Percentiles rank a stretch among this genome's conserved stretches.
Evolutionary conservation across 2,113 vertebrate species (phyloP).

Genomic region (Acanthochromis polyacanthus): DNA sequence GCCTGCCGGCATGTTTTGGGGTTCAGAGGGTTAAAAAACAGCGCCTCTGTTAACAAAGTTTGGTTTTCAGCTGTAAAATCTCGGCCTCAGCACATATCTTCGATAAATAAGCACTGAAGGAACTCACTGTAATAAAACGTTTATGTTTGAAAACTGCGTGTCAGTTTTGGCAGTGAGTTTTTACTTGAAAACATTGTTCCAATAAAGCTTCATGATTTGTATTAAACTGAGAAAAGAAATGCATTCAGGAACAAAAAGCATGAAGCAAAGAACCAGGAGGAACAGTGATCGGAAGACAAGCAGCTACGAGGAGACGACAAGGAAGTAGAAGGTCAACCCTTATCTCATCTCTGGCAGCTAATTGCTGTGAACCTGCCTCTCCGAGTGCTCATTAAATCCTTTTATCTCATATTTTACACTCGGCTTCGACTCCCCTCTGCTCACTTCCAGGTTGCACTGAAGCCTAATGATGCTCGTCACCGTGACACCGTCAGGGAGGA

Average conservation of each 20-base stretch:
- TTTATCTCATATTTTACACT: constrained; percentile 54
- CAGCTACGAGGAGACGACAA: constrained; percentile 8
- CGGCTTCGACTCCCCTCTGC: neutral
- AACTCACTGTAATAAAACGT: too few species aligned
- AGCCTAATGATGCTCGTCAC: constrained; percentile 51
- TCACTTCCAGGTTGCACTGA: constrained; percentile 23
- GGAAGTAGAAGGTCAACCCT: constrained; percentile 47
- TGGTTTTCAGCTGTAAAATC: too few species aligned
- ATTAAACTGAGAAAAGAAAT: neutral
- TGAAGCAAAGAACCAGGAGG: neutral
- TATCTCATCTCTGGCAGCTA: constrained; percentile 47
- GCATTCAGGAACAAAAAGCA: neutral
- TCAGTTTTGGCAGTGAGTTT: too few species aligned
- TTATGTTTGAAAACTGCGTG: too few species aligned
- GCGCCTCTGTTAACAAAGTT: too few species aligned
- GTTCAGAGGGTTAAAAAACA: too few species aligned
- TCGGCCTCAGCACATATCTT: too few species aligned
- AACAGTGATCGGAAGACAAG: neutral
- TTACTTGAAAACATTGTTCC: neutral
- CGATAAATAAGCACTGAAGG: too few species aligned
- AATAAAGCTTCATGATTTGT: neutral
- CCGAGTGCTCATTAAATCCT: constrained; percentile 60
- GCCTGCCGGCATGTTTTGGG: too few species aligned
- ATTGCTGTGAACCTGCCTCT: constrained; percentile 60
- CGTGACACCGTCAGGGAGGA: constrained; percentile 19